A percentile compares a stretch with the other conserved stretches of the same genome.
phyloP scores from a whole-genome alignment of 1,140 invertebrate species.

The Trachymyrmex septentrionalis region DNA sequence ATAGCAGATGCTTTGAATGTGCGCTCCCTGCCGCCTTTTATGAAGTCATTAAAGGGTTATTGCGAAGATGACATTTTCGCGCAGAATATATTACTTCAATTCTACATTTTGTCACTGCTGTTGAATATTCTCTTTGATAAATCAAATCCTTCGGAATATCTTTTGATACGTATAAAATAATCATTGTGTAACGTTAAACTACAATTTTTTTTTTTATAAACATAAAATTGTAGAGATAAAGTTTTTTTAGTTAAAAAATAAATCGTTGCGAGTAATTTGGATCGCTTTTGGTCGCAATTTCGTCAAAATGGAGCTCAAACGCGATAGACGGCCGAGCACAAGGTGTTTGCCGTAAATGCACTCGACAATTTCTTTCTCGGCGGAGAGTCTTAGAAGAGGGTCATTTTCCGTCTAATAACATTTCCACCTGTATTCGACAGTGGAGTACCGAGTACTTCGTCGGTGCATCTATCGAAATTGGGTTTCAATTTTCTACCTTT shows the following conservation, averaged over 20 bases:
- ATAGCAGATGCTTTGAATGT: conserved; percentile 28
- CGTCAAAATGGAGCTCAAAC: not conserved
- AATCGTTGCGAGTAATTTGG: not conserved
- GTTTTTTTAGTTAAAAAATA: not conserved
- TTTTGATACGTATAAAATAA: not conserved
- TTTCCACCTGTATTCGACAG: conserved; percentile 47
- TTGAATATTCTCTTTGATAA: not conserved
- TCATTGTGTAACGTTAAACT: not conserved
- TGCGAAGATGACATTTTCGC: not conserved
- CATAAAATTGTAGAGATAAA: not conserved
- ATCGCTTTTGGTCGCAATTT: conserved; percentile 4
- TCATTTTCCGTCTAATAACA: conserved; percentile 42
- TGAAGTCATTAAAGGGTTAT: conserved; percentile 42
- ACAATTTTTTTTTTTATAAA: not conserved
- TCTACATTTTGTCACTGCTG: not conserved
- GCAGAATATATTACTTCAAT: not conserved
- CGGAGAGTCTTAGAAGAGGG: not conserved
- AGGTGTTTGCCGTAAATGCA: conserved; percentile 43
- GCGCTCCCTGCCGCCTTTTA: conserved; percentile 27
- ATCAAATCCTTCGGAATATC: not conserved
- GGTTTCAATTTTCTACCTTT: conserved; percentile 42
- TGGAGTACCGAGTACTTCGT: not conserved
- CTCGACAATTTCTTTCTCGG: conserved; percentile 36
- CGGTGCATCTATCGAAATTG: conserved; percentile 33
- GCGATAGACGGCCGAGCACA: not conserved